Base-by-base conservation (phyloP, 2,888 invertebrate genomes). In the Xestoiulus laeticollis region DNA sequence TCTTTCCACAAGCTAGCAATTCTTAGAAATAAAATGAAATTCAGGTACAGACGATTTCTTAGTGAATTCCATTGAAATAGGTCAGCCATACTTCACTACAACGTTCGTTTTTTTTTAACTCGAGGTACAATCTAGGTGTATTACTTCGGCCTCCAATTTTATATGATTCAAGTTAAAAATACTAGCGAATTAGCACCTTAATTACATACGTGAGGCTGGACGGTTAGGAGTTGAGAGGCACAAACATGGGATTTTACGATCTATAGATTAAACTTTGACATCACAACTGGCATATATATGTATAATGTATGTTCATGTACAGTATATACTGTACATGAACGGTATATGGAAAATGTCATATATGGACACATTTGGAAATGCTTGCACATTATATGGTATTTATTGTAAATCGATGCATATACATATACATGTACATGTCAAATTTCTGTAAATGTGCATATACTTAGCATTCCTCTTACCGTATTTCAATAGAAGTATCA, bases 41-140 rank as follows among this genome's bases (percentile, higher is more conserved):
- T 68, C 68, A 10, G 1, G 68, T 68, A 6, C 68, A 0, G 22
- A 26, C 68, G 22, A 68, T 26, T 22, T 68, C 26, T 68, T 26
- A 8, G 68, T 26, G n/a, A 68, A n/a, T 68, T 68, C 26, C 68
- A 68, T 1, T 26, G 68, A 68, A 68, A 68, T 68, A 68, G 68
- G 68, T 26, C 68, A 68, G 68, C 68, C 10, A 10, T 48, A 48
- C 48, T 48, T 48, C 48, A 19, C 59, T 59, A 2, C n/a, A n/a
- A 59, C 59, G 59, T 59, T 38, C 38, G 5, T 59, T 59, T 6
- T 59, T 68, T 26, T 68, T 68, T 26, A 12, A 12, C 22, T 68
- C 68, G 68, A 68, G 68, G 68, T 26, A 68, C 68, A 68, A n/a
- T 59, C 68, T 26, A 26, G 68, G 68, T 68, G 68, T 68, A 26